Evolutionary conservation across 2,888 invertebrate genomes (phyloP).

Genomic region (Euplexia lucipara): DNA sequence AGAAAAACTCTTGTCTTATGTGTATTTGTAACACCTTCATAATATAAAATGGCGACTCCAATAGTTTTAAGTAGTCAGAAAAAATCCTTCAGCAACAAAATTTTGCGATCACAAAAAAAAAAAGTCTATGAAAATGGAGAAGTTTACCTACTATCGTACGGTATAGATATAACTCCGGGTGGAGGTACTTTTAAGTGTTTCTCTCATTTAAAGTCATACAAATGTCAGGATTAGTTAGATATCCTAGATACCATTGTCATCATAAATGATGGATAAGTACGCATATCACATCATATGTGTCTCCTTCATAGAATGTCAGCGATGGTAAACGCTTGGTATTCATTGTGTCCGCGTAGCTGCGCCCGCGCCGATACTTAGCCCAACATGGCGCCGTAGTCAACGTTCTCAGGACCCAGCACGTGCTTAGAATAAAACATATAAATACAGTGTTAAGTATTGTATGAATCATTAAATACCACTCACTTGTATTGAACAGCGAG

Average conservation of each 20-base stretch:
- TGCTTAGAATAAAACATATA: conserved; percentile 41
- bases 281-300: conserved; percentile 33
- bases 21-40: too few species aligned
- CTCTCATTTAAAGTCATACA: too few species aligned
- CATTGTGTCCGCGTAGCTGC: conserved; percentile 18
- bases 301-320: conserved; percentile 31
- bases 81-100: too few species aligned
- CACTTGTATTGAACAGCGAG: conserved; percentile 14
- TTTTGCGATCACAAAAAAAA: too few species aligned
- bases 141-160: too few species aligned
- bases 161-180: too few species aligned
- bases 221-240: too few species aligned
- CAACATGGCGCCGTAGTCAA: conserved; percentile 43
- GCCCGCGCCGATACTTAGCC: conserved; percentile 32
- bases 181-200: too few species aligned
- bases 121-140: too few species aligned
- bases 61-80: too few species aligned
- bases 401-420: conserved; percentile 48
- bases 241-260: background rate
- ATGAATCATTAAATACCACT: conserved; percentile 32
- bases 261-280: conserved; percentile 13
- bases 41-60: too few species aligned
- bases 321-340: conserved; percentile 42
- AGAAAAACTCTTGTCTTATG: too few species aligned
- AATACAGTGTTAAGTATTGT: conserved; percentile 19